A percentile compares a stretch with the other conserved stretches of the same genome.
phyloP scores from a whole-genome alignment of 2,113 vertebrate species.

The Psilopogon haemacephalus region DNA sequence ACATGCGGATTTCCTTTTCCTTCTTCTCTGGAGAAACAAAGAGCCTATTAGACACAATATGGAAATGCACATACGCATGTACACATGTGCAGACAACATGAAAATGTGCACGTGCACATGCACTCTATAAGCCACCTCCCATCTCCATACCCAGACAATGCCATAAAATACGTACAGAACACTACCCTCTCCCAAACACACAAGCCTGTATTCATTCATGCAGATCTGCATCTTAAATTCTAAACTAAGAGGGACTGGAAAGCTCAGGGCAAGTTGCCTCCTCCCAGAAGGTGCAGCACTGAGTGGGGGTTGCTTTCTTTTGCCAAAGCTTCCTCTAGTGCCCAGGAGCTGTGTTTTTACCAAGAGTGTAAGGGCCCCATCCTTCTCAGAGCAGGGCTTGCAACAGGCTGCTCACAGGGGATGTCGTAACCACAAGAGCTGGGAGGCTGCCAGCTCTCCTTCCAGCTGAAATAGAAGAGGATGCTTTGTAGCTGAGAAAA shows the following conservation, averaged over 20 bases:
- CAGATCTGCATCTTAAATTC: not conserved
- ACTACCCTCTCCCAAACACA: not conserved
- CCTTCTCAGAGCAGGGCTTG: not conserved
- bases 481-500: slow-evolving; percentile 5
- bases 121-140: not conserved
- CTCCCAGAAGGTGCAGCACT: not conserved
- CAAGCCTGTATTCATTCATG: not conserved
- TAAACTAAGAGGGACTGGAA: slow-evolving; percentile 5
- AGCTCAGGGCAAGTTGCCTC: slow-evolving; percentile 21
- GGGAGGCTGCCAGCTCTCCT: slow-evolving; percentile 25
- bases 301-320: not conserved
- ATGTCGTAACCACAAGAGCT: not conserved
- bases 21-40: slow-evolving; percentile 74
- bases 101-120: slow-evolving; percentile 43
- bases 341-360: not conserved
- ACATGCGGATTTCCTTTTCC: slow-evolving; percentile 74
- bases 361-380: rapidly evolving
- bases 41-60: slow-evolving; percentile 69
- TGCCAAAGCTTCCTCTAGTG: not conserved
- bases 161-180: slow-evolving; percentile 31
- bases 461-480: not conserved
- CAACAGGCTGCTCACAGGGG: not conserved
- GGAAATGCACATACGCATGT: slow-evolving; percentile 54
- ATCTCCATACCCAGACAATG: not conserved
- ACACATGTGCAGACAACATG: slow-evolving; percentile 47